Evolutionary conservation across 2,888 invertebrate genomes (phyloP).

Genomic region (Piscicola geometra): DNA sequence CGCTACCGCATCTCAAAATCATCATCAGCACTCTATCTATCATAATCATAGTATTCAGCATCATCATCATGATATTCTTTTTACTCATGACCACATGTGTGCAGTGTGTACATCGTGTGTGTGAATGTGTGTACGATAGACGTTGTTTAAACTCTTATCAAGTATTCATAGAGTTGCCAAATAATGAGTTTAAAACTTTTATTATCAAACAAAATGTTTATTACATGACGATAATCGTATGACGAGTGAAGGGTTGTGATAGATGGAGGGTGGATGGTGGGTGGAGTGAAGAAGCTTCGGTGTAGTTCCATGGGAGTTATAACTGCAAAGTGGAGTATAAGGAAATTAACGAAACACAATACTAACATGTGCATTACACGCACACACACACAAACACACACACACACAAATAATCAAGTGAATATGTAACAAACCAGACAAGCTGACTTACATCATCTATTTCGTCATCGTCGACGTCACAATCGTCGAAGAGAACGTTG

Average conservation of each 20-base stretch:
- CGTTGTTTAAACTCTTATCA: too few species aligned
- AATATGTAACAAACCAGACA: neutral
- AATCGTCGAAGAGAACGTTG: conserved; percentile 92
- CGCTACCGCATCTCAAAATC: too few species aligned
- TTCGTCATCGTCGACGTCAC: conserved; percentile 62
- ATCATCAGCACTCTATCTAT: too few species aligned
- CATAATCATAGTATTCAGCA: too few species aligned
- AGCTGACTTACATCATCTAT: conserved; percentile 52
- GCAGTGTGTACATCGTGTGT: too few species aligned
- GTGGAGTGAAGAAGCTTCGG: neutral
- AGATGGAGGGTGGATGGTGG: neutral
- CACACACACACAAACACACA: neutral
- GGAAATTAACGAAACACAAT: neutral
- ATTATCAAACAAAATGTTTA: neutral
- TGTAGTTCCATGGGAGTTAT: neutral
- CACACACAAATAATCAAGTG: neutral
- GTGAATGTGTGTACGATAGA: too few species aligned
- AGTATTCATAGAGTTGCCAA: too few species aligned
- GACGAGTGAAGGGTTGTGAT: neutral
- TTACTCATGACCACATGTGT: too few species aligned
- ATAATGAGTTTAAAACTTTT: too few species aligned
- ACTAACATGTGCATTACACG: neutral
- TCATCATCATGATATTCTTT: too few species aligned
- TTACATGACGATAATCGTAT: neutral
- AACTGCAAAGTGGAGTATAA: neutral